Evolutionary conservation across 2,888 invertebrate species (phyloP).

Genomic region (Philhelius pedissequus): DNA sequence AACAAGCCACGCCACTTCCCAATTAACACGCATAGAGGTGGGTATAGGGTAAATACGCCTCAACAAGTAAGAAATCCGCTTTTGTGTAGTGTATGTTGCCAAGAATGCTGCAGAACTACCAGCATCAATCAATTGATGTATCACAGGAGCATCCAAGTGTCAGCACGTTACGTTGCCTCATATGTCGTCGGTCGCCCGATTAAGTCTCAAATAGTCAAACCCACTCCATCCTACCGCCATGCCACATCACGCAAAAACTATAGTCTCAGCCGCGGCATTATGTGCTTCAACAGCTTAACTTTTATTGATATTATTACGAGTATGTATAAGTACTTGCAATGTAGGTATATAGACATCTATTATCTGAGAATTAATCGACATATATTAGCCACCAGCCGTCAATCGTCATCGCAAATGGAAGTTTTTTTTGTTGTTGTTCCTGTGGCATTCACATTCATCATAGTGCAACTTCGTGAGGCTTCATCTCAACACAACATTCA

Average conservation of each 20-base stretch:
- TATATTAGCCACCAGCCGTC: slow-evolving; percentile 52
- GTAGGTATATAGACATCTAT: slow-evolving; percentile 2
- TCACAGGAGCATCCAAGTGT: slow-evolving; percentile 61
- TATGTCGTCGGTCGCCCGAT: slow-evolving; percentile 29
- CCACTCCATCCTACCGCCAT: slow-evolving; percentile 9
- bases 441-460: slow-evolving; percentile 1
- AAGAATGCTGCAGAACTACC: slow-evolving; percentile 31
- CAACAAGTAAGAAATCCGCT: not conserved
- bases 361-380: slow-evolving; percentile 58
- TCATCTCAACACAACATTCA: slow-evolving; percentile 3
- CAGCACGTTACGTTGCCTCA: slow-evolving; percentile 35
- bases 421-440: not conserved
- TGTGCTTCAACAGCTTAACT: not conserved
- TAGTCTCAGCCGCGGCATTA: not conserved
- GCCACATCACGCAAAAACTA: not conserved
- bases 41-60: not conserved
- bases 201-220: slow-evolving; percentile 44
- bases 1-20: not conserved
- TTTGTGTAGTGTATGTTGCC: not conserved
- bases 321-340: not conserved
- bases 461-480: slow-evolving; percentile 9
- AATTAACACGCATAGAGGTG: not conserved
- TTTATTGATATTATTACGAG: not conserved
- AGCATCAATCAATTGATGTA: slow-evolving; percentile 63
- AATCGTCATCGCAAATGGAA: slow-evolving; percentile 38